phyloP scores from a whole-genome alignment of 2,797 vertebrate genomes.

The Gambelia wislizenii region DNA sequence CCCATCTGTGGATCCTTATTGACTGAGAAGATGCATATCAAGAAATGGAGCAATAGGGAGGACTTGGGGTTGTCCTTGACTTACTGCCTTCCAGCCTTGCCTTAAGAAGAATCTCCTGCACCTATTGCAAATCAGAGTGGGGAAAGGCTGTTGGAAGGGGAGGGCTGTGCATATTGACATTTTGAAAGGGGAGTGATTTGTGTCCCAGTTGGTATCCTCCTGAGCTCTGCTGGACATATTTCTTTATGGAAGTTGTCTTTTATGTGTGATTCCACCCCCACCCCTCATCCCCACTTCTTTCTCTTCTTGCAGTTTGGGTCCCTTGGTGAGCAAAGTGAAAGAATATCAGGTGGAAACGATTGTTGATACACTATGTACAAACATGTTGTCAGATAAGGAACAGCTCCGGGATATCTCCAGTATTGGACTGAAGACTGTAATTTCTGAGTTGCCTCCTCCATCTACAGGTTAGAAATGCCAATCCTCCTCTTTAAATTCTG shows the following conservation, averaged over 20 bases:
- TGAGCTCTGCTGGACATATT: too few species aligned
- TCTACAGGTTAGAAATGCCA: conserved; percentile 82
- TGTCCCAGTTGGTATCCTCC: neutral
- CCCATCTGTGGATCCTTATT: neutral
- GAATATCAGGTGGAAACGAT: conserved; percentile 96
- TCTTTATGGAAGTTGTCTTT: neutral
- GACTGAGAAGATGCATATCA: neutral
- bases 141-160: neutral
- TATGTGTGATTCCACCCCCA: conserved; percentile 1
- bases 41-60: neutral
- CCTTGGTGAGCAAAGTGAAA: conserved; percentile 94
- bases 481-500: neutral
- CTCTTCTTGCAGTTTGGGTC: conserved; percentile 85
- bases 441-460: conserved; percentile 88
- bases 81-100: neutral
- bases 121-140: neutral
- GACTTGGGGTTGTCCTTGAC: neutral
- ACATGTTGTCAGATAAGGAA: conserved; percentile 95
- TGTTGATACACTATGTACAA: conserved; percentile 91
- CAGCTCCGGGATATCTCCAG: conserved; percentile 95
- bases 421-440: conserved; percentile 95
- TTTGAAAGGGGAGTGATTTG: neutral
- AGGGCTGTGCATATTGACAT: neutral
- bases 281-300: conserved; percentile 4
- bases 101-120: neutral